Base-by-base conservation (phyloP, 2,113 vertebrate genomes). In the Charadrius vociferus region DNA sequence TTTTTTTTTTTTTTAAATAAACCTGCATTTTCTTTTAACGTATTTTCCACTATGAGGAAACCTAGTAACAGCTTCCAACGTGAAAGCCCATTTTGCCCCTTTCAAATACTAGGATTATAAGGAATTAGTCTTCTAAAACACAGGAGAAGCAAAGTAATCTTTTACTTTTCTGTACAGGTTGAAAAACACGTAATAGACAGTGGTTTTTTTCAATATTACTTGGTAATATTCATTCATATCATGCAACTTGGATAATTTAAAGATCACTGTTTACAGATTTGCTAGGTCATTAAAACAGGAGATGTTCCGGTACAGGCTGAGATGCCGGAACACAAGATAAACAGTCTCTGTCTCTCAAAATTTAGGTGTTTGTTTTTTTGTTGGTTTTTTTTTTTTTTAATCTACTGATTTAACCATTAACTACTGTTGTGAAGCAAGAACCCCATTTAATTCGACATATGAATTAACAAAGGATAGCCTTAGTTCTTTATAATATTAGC, bases 71-170 rank as follows among this genome's bases (percentile, higher is more conserved):
- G 23, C 22, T 75, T 83, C 24, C 13, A 72, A 75, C 37, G 15
- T 32, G 1, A 86, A 71, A 80, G 15, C 4, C 27, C 5, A 37
- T 67, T 71, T 41, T 47, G 9, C 41, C 14, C 4, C 37, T 43
- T 83, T 71, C 3, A 71, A 62, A 49, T 23, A 6, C 3, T 49
- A 80, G 14, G 18, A 47, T 12, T 53, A 53, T 6, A 7, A 39
- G 21, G 36, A 72, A 68, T 55, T 41, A 30, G 5, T 59, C 24
- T 37, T 62, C 14, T 63, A 70, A 84, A 81, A 41, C 7, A 45
- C 1, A 43, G 3, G 20, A n/a, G 26, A 56, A 14, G 24, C 8
- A 2, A 70, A 74, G 3, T 16, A 0, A 23, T 37, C 3, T 58
- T 45, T 68, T 22, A 12, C 30, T 56, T 56, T 75, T n/a, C 39